phyloP scores from a whole-genome alignment of 2,888 invertebrate species.

The Ochropleura leucogaster region DNA sequence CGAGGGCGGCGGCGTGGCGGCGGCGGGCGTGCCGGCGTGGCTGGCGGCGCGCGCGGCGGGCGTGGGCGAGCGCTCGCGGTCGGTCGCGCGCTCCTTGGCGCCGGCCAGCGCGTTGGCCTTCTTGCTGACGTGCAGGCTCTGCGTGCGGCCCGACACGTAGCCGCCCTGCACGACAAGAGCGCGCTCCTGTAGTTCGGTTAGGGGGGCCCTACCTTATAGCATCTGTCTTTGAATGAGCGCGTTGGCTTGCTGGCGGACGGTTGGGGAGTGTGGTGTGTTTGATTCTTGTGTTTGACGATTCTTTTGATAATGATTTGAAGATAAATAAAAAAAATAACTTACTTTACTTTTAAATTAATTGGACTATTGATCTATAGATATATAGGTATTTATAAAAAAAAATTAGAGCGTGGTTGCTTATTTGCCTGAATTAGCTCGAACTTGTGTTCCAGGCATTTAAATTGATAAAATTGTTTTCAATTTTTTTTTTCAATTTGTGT shows the following conservation, averaged over 20 bases:
- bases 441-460: no score
- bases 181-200: constrained; percentile 92
- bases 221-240: constrained; percentile 80
- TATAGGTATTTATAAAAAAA: no score
- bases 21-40: constrained; percentile 75
- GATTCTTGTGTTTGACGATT: not conserved
- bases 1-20: constrained; percentile 83
- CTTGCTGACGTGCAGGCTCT: constrained; percentile 93
- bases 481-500: constrained; percentile 23
- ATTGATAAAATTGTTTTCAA: not conserved
- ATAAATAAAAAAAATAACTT: not conserved
- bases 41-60: constrained; percentile 72
- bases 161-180: constrained; percentile 93
- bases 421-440: not conserved
- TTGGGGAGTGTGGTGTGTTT: constrained; percentile 18
- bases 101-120: constrained; percentile 94
- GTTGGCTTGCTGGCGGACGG: constrained; percentile 74
- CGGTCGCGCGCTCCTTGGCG: constrained; percentile 91
- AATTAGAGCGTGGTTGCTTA: not conserved
- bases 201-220: constrained; percentile 88
- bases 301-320: not conserved
- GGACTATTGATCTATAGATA: not conserved
- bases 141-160: constrained; percentile 91
- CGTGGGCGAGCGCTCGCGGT: constrained; percentile 83
- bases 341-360: not conserved